These are phyloP conservation scores for Ceyx cyanopectus DNA, from an alignment of 2,113 vertebrate genomes.

Conservation along the genomic window DNA sequence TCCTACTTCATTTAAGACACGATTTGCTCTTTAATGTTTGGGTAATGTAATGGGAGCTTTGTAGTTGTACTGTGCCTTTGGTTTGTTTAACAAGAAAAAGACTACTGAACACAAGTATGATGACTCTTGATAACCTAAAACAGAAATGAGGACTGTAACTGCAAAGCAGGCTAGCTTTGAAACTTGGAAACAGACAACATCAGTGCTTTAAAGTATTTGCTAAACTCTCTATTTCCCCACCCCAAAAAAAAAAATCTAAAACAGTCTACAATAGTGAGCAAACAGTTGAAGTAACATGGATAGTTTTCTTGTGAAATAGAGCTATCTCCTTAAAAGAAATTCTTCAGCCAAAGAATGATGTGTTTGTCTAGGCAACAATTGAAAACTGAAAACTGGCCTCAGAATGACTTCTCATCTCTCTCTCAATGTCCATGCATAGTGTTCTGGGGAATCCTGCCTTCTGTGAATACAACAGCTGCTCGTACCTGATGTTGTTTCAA, in stretches of 20 bases:
- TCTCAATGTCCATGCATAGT: conserved; percentile 56
- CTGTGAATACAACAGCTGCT: conserved; percentile 40
- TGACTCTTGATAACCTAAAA: background rate
- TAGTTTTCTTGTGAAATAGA: background rate
- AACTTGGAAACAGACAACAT: background rate
- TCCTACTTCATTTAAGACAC: background rate
- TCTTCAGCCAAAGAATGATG: background rate
- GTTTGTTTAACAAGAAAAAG: conserved; percentile 14
- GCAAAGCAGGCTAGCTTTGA: background rate
- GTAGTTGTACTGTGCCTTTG: background rate
- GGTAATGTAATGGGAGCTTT: background rate
- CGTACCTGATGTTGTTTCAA: conserved; percentile 59
- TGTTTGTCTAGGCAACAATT: conserved; percentile 54
- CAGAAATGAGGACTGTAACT: background rate
- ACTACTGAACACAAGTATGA: background rate
- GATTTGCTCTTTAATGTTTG: background rate
- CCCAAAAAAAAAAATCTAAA: background rate
- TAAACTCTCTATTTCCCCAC: background rate
- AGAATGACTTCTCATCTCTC: conserved; percentile 40
- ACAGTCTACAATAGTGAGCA: background rate
- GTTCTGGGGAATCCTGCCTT: conserved; percentile 33
- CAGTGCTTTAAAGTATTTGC: background rate
- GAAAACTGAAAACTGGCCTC: conserved; percentile 12
- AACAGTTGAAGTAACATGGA: background rate
- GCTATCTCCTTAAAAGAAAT: conserved; percentile 14